A percentile compares a stretch with the other conserved stretches of the same genome.
phyloP scores from a whole-genome alignment of 2,797 vertebrate genomes.

The Bucorvus abyssinicus region DNA sequence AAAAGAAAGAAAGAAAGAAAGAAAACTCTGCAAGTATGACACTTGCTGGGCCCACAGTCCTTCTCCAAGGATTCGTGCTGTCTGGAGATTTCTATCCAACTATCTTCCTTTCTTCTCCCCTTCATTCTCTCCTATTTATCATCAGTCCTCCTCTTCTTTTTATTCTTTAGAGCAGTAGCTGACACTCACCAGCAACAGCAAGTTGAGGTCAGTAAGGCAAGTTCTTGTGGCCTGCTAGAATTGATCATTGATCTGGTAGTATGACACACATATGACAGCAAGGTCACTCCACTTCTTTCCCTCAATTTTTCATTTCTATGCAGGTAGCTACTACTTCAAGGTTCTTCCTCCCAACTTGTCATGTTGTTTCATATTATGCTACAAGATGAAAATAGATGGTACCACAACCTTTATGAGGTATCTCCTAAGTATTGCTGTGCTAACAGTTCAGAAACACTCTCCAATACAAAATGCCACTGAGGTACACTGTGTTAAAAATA shows the following conservation, averaged over 20 bases:
- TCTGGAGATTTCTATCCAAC: not conserved
- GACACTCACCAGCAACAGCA: not conserved
- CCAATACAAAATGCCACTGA: not conserved
- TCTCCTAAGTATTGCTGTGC: not conserved
- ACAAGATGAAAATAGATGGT: not conserved
- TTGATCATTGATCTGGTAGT: not conserved
- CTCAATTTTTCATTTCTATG: not conserved
- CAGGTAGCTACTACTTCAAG: not conserved
- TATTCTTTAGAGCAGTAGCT: not conserved
- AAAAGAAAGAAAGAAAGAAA: not conserved
- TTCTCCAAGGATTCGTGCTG: not conserved
- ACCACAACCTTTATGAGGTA: not conserved
- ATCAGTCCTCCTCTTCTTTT: not conserved
- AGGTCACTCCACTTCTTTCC: not conserved
- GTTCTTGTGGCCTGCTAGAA: not conserved
- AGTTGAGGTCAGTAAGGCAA: not conserved
- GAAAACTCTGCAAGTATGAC: not conserved
- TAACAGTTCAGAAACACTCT: not conserved
- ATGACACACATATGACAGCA: not conserved
- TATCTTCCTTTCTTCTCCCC: not conserved
- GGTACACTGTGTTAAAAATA: not conserved
- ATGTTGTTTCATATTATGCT: not conserved
- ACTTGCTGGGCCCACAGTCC: not conserved
- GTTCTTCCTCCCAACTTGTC: not conserved
- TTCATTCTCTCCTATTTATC: not conserved